These are phyloP conservation scores for Drosophila pullipes DNA, from an alignment of 2,888 invertebrate genomes.

Conservation along the genomic window DNA sequence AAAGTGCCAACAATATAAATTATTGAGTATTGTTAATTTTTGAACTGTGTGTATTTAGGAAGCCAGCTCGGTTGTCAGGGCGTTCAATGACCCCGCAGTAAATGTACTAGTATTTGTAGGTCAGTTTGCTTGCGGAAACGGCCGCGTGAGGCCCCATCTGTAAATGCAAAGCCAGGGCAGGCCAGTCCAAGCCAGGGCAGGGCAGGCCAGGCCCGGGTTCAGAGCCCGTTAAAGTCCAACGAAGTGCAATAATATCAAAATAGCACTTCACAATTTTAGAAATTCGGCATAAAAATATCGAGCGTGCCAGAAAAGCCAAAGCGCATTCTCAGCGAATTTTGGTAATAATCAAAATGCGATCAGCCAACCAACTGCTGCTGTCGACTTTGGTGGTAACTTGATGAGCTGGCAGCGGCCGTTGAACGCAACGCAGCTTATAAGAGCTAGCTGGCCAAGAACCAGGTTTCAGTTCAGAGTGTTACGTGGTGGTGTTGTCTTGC, in stretches of 20 bases:
- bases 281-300: conserved; percentile 76
- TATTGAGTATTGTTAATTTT: background rate
- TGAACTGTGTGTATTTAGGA: background rate
- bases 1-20: conserved; percentile 24
- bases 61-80: background rate
- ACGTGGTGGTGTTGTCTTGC: conserved; percentile 48
- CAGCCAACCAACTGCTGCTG: conserved; percentile 23
- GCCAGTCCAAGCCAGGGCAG: background rate
- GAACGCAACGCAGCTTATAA: conserved; percentile 79
- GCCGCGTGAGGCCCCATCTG: conserved; percentile 47
- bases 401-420: conserved; percentile 76
- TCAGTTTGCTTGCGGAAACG: conserved; percentile 78
- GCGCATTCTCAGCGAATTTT: conserved; percentile 71
- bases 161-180: conserved; percentile 1
- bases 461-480: conserved; percentile 67
- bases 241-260: conserved; percentile 43
- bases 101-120: conserved; percentile 62
- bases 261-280: conserved; percentile 55
- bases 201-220: conserved; percentile 45
- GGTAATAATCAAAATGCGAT: conserved; percentile 56
- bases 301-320: conserved; percentile 65
- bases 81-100: conserved; percentile 65
- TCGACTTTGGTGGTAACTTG: conserved; percentile 69
- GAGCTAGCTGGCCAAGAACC: conserved; percentile 65
- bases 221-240: conserved; percentile 46